phyloP scores from a whole-genome alignment of 2,888 invertebrate genomes.

The Amblyjoppa proteus region DNA sequence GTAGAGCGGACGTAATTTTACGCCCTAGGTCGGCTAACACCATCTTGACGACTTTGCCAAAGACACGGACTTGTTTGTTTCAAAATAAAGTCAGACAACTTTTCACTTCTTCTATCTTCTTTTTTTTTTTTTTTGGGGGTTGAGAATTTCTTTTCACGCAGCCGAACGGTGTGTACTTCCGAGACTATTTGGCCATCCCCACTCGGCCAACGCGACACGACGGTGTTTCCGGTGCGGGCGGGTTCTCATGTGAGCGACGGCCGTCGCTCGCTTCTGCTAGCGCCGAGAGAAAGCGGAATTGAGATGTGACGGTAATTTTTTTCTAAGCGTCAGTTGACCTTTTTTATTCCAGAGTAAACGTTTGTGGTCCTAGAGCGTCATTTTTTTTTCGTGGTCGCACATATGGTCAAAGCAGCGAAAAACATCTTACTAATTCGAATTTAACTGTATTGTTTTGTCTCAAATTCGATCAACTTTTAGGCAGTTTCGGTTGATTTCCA shows the following conservation, averaged over 20 bases:
- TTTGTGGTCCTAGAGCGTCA: too few relatives aligned
- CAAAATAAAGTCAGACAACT: slow-evolving; percentile 10
- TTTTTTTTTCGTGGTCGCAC: too few relatives aligned
- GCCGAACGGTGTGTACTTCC: slow-evolving; percentile 4
- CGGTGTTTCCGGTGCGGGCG: slow-evolving; percentile 51
- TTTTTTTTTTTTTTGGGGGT: neutral
- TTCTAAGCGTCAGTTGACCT: too few relatives aligned
- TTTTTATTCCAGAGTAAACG: too few relatives aligned
- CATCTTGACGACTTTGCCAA: slow-evolving; percentile 88
- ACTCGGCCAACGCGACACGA: slow-evolving; percentile 68
- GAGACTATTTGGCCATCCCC: slow-evolving; percentile 58
- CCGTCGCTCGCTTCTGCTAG: neutral
- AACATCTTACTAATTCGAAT: too few relatives aligned
- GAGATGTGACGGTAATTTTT: too few relatives aligned
- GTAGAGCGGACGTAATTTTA: slow-evolving; percentile 99
- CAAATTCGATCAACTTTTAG: too few relatives aligned
- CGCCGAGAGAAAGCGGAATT: too few relatives aligned
- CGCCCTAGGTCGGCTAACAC: slow-evolving; percentile 99
- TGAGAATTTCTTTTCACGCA: neutral
- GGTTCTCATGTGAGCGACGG: neutral
- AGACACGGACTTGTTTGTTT: neutral
- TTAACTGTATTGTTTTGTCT: too few relatives aligned
- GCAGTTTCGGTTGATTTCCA: too few relatives aligned
- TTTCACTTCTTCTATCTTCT: neutral
- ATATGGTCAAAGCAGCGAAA: too few relatives aligned